These are phyloP conservation scores for Coendou prehensilis DNA, from an alignment of 2,797 vertebrate genomes.

Conservation along the genomic window DNA sequence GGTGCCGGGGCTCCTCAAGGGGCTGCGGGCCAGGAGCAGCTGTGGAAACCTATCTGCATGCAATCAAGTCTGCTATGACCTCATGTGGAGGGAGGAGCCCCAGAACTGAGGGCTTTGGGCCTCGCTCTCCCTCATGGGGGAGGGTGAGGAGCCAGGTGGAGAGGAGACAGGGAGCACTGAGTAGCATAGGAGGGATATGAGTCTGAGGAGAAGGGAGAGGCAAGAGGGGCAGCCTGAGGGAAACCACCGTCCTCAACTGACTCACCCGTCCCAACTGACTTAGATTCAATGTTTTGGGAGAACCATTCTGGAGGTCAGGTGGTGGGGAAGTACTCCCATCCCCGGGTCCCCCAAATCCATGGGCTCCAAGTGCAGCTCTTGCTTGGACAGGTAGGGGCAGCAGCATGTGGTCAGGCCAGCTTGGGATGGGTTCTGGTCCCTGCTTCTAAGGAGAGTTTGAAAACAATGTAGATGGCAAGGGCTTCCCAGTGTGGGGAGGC, in stretches of 20 bases:
- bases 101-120: conserved; percentile 53
- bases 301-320: not conserved
- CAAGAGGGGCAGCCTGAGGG: not conserved
- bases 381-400: not conserved
- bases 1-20: not conserved
- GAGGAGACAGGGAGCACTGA: not conserved
- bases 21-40: conserved; percentile 8
- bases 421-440: not conserved
- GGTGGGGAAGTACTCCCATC: not conserved
- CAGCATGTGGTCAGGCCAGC: not conserved
- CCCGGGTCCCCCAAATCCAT: not conserved
- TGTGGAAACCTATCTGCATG: conserved; percentile 53
- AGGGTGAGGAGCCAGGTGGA: not conserved
- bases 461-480: not conserved
- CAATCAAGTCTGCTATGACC: conserved; percentile 74
- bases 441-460: not conserved
- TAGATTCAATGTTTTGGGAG: not conserved
- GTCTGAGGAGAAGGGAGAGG: conserved; percentile 13
- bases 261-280: not conserved
- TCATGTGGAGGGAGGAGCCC: conserved; percentile 50
- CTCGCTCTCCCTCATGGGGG: not conserved
- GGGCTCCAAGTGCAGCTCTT: not conserved
- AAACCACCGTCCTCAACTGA: not conserved
- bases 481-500: not conserved
- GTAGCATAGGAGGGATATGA: not conserved